These are phyloP conservation scores for Perca schrenkii DNA, from an alignment of 2,113 vertebrate genomes.

Conservation along the genomic window DNA sequence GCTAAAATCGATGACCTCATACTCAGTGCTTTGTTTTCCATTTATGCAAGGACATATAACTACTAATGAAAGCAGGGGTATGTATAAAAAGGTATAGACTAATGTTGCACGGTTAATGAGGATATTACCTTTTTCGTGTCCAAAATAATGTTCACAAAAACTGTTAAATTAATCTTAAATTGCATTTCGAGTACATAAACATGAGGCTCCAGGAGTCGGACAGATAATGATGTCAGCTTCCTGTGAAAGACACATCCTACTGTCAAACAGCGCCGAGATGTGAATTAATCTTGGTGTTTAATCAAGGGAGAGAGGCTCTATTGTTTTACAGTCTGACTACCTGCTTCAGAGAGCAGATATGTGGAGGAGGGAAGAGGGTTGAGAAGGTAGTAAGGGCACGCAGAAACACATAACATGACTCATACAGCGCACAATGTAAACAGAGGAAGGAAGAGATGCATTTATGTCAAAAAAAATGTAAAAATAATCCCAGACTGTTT, in stretches of 20 bases:
- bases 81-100: not conserved
- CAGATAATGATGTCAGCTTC: conserved; percentile 40
- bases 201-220: conserved; percentile 29
- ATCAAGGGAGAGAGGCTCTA: conserved; percentile 34
- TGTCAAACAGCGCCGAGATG: conserved; percentile 40
- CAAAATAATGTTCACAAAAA: conserved; percentile 32
- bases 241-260: conserved; percentile 29
- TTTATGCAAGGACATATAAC: not conserved
- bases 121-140: not conserved
- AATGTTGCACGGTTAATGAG: conserved; percentile 5
- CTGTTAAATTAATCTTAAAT: conserved; percentile 1
- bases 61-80: not conserved
- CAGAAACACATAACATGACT: conserved; percentile 34
- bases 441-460: conserved; percentile 2
- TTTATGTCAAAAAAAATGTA: not conserved
- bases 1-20: not conserved
- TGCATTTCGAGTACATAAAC: conserved; percentile 14
- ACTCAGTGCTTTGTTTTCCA: not conserved
- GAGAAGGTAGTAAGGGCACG: conserved; percentile 15
- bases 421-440: conserved; percentile 5
- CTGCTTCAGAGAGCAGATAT: conserved; percentile 40
- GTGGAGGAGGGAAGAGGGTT: conserved; percentile 16
- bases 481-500: conserved; percentile 27
- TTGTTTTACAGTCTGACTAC: conserved; percentile 54
- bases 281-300: conserved; percentile 59